Evolutionary conservation across 2,113 vertebrate species (phyloP).

Genomic region (Callipepla californica): DNA sequence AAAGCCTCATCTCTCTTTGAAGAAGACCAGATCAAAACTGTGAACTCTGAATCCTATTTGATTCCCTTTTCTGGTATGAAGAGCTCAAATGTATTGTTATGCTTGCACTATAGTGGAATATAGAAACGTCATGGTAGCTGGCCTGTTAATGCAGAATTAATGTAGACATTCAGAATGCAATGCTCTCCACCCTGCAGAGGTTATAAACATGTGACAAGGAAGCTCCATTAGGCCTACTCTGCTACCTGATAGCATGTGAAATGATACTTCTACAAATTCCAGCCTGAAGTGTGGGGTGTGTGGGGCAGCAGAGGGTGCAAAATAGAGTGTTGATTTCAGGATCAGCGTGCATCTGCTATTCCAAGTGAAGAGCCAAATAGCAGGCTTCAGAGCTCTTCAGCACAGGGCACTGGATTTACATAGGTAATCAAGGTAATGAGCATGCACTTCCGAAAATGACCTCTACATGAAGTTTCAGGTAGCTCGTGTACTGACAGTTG

Average conservation of each 20-base stretch:
- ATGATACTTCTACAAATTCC: constrained; percentile 12
- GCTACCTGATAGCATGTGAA: constrained; percentile 1
- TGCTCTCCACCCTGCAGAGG: constrained; percentile 26
- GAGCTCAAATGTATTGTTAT: constrained; percentile 28
- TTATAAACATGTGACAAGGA: constrained; percentile 52
- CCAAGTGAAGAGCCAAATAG: not conserved
- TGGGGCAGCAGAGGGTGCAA: constrained; percentile 4
- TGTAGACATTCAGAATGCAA: constrained; percentile 30
- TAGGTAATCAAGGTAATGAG: not conserved
- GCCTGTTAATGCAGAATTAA: constrained; percentile 39
- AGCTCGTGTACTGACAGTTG: not conserved
- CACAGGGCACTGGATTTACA: not conserved
- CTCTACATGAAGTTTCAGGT: not conserved
- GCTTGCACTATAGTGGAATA: constrained; percentile 31
- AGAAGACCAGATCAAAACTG: not conserved
- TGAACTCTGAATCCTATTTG: not conserved
- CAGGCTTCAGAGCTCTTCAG: not conserved
- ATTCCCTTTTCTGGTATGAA: not conserved
- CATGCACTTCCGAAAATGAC: rapidly evolving
- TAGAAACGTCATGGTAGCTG: constrained; percentile 32
- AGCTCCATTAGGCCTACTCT: constrained; percentile 36
- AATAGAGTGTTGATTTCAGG: not conserved
- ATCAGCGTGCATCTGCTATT: not conserved
- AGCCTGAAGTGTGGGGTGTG: not conserved
- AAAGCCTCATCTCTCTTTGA: not conserved